Evolutionary conservation across 2,888 invertebrate genomes (phyloP), one percentile per base, ranked within the genome.

Genomic region (Euphydryas editha): DNA sequence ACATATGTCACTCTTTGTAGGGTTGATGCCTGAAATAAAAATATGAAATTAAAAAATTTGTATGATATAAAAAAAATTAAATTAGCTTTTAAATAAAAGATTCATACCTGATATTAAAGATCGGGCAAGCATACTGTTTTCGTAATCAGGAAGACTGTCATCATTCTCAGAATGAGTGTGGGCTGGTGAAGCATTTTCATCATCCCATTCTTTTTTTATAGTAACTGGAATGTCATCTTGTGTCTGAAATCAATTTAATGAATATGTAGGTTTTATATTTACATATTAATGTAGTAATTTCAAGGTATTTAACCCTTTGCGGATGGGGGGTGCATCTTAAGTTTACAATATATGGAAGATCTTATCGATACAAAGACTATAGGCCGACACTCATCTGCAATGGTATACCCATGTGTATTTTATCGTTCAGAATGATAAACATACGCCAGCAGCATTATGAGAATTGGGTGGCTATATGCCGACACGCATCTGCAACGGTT

Each of bases 81-180:
- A 30, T 2, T 7, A 30, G 8, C 5, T 2, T 30, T 8, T 30
- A 7, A 30, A 7, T 24, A 1, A 15, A 4, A 49, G 15, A 21
- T 21, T 21, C 24, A 51, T 64, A 93, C 93, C 93, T 83, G 92
- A 92, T 10, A 93, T 80, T 65, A 93, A 79, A 62, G 93, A 93
- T 72, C 93, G 85, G 76, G 93, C 93, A 78, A 93, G 88, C 93
- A 93, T 93, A 68, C 93, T 93, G 75, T 93, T 93, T 77, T 93
- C 93, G 73, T 93, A 93, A 82, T 90, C 91, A 44, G 93, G 91
- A 76, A 89, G 86, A 80, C 88, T 89, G 57, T 92, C 90, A 68
- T 92, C 90, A 81, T 88, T 91, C 75, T 92, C 92, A 18, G 84
- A 84, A 71, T 80, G 75, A 51, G 83, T 80, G 65, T 83, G 78